Percentiles rank a stretch among this genome's conserved stretches.
phyloP scores from a whole-genome alignment of 2,113 vertebrate genomes.

The Laticauda colubrina region DNA sequence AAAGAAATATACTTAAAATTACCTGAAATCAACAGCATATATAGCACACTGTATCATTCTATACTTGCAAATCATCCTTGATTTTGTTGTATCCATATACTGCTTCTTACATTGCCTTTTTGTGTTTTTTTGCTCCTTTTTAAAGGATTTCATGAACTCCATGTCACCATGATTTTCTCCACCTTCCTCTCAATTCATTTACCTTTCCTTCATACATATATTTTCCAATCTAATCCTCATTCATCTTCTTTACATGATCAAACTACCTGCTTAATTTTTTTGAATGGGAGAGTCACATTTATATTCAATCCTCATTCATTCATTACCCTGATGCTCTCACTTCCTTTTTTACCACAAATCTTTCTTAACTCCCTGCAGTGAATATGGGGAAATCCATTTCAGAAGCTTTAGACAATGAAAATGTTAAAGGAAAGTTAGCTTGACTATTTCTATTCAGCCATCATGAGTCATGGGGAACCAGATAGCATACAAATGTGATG shows the following conservation, averaged over 20 bases:
- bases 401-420: not conserved
- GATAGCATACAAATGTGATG: not conserved
- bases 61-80: not conserved
- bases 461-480: not conserved
- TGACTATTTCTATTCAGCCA: not conserved
- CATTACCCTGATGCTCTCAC: not conserved
- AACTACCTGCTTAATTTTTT: not conserved
- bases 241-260: not conserved
- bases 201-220: not conserved
- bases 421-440: not conserved
- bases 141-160: not conserved
- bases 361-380: not conserved
- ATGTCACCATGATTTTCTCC: not conserved
- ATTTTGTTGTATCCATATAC: not conserved
- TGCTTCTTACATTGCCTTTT: not conserved
- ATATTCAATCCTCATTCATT: not conserved
- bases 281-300: not conserved
- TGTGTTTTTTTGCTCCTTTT: not conserved
- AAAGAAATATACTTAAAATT: not conserved
- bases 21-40: not conserved
- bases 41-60: not conserved
- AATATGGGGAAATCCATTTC: not conserved
- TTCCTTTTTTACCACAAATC: not conserved
- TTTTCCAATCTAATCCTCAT: not conserved
- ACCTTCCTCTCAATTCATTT: not conserved